Base-by-base conservation (phyloP, 2,888 invertebrate genomes). In the Creontiades dilutus region DNA sequence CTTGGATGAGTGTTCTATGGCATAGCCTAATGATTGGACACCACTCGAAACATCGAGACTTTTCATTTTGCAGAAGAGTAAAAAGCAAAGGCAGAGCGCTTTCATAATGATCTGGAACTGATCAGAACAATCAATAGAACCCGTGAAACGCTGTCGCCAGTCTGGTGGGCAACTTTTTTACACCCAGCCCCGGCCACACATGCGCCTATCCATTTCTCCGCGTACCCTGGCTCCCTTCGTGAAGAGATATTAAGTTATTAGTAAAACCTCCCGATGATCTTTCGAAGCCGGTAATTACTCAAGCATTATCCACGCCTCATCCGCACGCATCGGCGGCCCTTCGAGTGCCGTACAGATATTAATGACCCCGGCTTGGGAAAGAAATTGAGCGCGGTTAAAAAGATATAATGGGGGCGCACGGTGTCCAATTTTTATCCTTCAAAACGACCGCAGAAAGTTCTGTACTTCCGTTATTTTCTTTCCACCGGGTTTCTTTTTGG, bases 281-380 rank as follows among this genome's bases (percentile, higher is more conserved):
- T 68, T 23, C 68, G 68, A 68, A 23, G 68, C 52, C 16, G 23
- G 88, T 88, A 88, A 88, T 88, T 88, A 88, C 88, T 88, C 88
- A 88, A 80, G 78, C 78, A 88, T 88, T 88, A 88, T 61, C 86
- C 75, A 86, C 86, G 86, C 86, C 86, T 86, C 86, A 86, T 88
- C 88, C 88, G 78, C 78, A 46, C 88, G 88, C 78, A 48, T 76
- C 52, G 78, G 78, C 88, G 55, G 48, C 37, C 76, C 23, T 48
- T 16, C 27, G 13, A 7, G 61, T 88, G 68, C 47, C 76, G 52
- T 80, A 88, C 88, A 88, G 88, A 88, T 88, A 88, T 88, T 88
- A 88, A 88, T 88, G 88, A 80, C 52, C 57, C 37, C 85, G 55
- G 37, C 23, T 28, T 28, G 27, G 48, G 52, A 52, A 82, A 82